phyloP scores from a whole-genome alignment of 2,888 invertebrate genomes.

The Zygothrica quintamaculata region DNA sequence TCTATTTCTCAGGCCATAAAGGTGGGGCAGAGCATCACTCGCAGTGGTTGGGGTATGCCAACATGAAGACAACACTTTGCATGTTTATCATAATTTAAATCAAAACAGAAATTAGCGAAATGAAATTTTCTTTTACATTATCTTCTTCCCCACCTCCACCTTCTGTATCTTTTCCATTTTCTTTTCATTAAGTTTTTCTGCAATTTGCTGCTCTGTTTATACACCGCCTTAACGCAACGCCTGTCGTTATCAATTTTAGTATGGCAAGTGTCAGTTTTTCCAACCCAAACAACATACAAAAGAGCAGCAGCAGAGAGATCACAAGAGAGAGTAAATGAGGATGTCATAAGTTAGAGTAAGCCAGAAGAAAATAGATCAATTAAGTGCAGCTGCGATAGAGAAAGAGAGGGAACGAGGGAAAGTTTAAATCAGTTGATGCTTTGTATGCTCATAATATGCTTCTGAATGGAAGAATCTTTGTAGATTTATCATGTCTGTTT shows the following conservation, averaged over 20 bases:
- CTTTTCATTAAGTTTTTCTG: constrained; percentile 29
- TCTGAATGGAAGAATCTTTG: not conserved
- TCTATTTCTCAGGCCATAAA: constrained; percentile 10
- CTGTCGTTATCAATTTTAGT: constrained; percentile 59
- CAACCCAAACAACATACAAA: constrained; percentile 12
- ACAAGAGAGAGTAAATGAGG: not conserved
- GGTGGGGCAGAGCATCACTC: not conserved
- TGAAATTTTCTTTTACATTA: constrained; percentile 9
- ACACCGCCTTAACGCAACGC: constrained; percentile 26
- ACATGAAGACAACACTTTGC: constrained; percentile 53
- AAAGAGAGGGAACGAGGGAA: not conserved
- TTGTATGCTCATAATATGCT: constrained; percentile 3
- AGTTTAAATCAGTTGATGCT: not conserved
- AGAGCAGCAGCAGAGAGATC: constrained; percentile 1
- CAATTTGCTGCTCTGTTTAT: constrained; percentile 65
- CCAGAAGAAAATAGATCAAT: constrained; percentile 4
- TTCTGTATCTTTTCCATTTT: not conserved
- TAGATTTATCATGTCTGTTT: not conserved
- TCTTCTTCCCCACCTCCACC: too few species aligned
- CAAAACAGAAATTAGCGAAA: constrained; percentile 67
- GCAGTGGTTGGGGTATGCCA: not conserved
- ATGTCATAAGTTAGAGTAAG: not conserved
- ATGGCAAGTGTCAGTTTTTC: constrained; percentile 45
- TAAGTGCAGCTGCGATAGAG: not conserved
- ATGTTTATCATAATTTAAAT: constrained; percentile 69